These are phyloP conservation scores for Branchipolynoe longqiensis DNA, from an alignment of 2,888 invertebrate species.

Conservation along the genomic window DNA sequence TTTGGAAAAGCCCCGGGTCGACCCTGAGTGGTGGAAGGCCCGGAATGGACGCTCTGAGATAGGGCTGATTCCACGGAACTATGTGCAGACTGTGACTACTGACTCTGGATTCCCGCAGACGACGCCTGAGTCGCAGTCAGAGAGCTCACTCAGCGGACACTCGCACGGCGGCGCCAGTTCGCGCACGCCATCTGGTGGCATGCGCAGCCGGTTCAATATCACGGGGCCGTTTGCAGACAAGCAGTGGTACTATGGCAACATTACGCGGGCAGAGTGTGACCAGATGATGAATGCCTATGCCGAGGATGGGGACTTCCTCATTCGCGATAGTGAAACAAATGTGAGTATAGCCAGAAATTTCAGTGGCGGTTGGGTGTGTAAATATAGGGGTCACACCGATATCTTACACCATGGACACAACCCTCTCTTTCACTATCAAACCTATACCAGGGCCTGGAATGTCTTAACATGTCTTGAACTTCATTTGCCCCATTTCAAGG, in stretches of 20 bases:
- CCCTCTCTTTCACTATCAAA: too few species aligned
- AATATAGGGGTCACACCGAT: too few species aligned
- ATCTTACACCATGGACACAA: too few species aligned
- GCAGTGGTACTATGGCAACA: conserved; percentile 98
- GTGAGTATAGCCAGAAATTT: conserved; percentile 89
- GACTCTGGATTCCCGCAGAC: conserved; percentile 68
- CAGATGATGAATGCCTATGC: conserved; percentile 96
- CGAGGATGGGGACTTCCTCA: conserved; percentile 98
- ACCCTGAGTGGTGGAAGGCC: conserved; percentile 99
- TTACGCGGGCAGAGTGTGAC: conserved; percentile 98
- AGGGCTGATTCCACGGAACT: conserved; percentile 92
- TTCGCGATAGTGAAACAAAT: conserved; percentile 99
- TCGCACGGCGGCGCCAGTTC: conserved; percentile 66
- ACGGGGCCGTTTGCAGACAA: conserved; percentile 79
- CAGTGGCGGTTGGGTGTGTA: too few species aligned
- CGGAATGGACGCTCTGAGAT: conserved; percentile 94
- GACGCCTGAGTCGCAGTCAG: conserved; percentile 80
- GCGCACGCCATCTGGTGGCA: conserved; percentile 66
- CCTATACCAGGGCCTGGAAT: too few species aligned
- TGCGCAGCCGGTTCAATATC: conserved; percentile 69
- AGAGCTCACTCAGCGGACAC: conserved; percentile 73
- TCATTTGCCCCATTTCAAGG: too few species aligned
- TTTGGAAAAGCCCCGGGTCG: conserved; percentile 96
- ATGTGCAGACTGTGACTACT: conserved; percentile 81
- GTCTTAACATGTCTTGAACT: too few species aligned